These are phyloP conservation scores for Natrix natrix DNA, from an alignment of 2,797 vertebrate genomes.

Conservation along the genomic window DNA sequence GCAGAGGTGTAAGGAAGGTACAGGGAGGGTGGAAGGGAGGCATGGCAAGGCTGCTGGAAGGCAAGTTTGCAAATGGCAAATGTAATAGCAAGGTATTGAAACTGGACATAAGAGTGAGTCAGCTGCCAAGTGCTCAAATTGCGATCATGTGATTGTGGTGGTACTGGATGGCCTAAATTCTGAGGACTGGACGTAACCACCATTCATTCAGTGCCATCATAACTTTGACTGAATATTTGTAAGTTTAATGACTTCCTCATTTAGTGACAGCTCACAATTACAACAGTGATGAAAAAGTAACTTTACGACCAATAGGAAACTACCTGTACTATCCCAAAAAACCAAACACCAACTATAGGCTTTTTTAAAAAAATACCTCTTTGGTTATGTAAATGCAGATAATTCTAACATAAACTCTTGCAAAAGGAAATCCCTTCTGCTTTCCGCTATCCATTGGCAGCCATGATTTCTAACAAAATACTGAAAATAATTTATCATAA, in stretches of 20 bases:
- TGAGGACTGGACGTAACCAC: neutral
- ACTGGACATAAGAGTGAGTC: neutral
- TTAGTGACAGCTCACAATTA: neutral
- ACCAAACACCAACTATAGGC: neutral
- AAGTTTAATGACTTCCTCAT: neutral
- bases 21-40: neutral
- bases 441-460: neutral
- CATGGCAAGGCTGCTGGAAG: neutral
- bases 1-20: neutral
- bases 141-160: neutral
- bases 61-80: neutral
- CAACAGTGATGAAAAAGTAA: neutral
- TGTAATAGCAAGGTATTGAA: neutral
- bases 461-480: conserved; percentile 7
- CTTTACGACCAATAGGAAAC: neutral
- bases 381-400: neutral
- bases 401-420: neutral
- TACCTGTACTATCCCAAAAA: neutral
- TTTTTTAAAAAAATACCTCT: too few species aligned
- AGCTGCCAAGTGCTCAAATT: neutral
- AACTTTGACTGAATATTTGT: neutral
- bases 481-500: neutral
- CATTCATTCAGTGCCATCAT: neutral
- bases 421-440: neutral
- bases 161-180: neutral